Evolutionary conservation across 2,113 vertebrate species (phyloP).

Genomic region (Melanerpes formicivorus): DNA sequence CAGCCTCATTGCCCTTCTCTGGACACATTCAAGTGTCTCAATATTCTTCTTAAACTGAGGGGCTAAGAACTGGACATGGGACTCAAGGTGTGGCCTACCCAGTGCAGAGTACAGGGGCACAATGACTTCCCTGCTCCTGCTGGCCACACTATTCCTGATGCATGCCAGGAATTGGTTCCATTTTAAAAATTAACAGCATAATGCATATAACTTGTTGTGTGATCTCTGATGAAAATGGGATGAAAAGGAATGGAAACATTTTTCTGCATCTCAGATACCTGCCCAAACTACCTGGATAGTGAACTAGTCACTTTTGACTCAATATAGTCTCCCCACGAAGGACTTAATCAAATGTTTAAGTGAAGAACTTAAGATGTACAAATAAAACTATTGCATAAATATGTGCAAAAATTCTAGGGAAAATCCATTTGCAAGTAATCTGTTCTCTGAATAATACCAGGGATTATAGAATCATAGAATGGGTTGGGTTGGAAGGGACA

Average conservation of each 20-base stretch:
- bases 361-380: not conserved
- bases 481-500: not conserved
- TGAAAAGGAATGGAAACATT: not conserved
- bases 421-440: not conserved
- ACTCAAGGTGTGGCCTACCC: no score
- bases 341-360: not conserved
- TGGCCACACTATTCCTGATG: no score
- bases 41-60: no score
- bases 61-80: no score
- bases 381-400: not conserved
- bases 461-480: conserved; percentile 8
- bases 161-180: not conserved
- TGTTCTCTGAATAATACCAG: not conserved
- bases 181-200: not conserved
- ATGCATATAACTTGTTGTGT: not conserved
- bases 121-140: no score
- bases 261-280: not conserved
- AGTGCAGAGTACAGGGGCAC: no score
- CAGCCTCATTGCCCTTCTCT: no score
- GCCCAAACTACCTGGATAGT: not conserved
- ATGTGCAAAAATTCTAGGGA: not conserved
- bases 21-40: no score
- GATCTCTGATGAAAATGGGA: not conserved
- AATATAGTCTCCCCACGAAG: not conserved
- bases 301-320: not conserved